These are phyloP conservation scores for Ramphastos sulfuratus DNA, from an alignment of 2,113 vertebrate genomes.

Conservation along the genomic window DNA sequence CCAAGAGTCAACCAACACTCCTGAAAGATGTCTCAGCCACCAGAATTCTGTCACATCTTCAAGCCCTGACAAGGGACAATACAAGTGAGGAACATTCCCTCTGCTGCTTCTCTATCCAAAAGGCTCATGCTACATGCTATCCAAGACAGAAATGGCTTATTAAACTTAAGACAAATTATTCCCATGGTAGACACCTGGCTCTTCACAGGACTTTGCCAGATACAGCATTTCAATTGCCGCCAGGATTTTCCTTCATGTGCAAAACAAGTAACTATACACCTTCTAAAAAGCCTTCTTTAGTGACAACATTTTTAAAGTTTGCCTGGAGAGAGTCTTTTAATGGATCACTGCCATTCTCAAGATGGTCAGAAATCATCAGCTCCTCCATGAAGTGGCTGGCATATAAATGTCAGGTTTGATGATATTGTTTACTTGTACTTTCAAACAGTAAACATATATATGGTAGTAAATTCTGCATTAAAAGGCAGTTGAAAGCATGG, in stretches of 20 bases:
- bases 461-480: slow-evolving; percentile 29
- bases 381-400: neutral
- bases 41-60: neutral
- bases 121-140: neutral
- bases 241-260: neutral
- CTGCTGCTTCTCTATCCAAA: neutral
- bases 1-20: neutral
- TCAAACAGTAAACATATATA: slow-evolving; percentile 17
- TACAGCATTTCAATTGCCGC: neutral
- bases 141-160: neutral
- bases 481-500: neutral
- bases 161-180: neutral
- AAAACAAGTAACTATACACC: neutral
- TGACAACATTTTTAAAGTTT: neutral
- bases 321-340: neutral
- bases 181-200: neutral
- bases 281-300: neutral
- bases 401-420: slow-evolving; percentile 46
- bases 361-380: slow-evolving; percentile 17
- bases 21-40: neutral
- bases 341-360: neutral
- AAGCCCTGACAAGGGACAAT: neutral
- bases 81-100: neutral
- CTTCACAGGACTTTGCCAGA: neutral
- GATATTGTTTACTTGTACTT: slow-evolving; percentile 40